A percentile compares a stretch with the other conserved stretches of the same genome.
Conservation (phyloP, 2,888 invertebrate genomes). For the Polyploca ridens region DNA sequence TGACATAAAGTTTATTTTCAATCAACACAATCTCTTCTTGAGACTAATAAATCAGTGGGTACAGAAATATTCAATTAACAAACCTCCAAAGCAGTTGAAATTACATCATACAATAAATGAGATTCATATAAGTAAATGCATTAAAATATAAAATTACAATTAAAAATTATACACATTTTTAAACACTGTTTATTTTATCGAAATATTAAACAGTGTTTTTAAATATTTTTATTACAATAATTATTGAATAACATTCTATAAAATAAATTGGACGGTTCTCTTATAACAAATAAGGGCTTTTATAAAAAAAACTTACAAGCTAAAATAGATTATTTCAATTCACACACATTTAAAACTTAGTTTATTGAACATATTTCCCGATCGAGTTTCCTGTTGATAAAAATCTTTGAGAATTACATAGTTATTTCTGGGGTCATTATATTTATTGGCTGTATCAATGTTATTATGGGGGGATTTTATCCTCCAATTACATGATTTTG, state of each 20-base stretch:
- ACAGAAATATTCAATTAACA: not conserved
- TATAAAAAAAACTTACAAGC: constrained; percentile 15
- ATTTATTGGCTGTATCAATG: too few relatives aligned
- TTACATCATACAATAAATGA: not conserved
- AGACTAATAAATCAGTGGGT: too few relatives aligned
- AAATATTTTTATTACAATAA: not conserved
- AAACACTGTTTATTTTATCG: not conserved
- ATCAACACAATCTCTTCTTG: too few relatives aligned
- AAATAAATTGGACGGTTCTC: constrained; percentile 21
- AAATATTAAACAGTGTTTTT: not conserved
- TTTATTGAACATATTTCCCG: too few relatives aligned
- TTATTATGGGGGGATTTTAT: too few relatives aligned
- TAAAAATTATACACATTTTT: not conserved
- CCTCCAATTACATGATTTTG: too few relatives aligned
- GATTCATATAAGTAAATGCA: not conserved
- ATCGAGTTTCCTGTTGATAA: too few relatives aligned
- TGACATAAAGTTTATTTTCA: too few relatives aligned
- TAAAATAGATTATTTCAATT: not conserved
- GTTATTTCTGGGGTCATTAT: too few relatives aligned
- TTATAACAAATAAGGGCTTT: constrained; percentile 60
- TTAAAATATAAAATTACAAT: not conserved
- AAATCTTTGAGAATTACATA: too few relatives aligned
- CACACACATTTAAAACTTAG: not conserved
- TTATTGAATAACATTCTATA: constrained; percentile 4
- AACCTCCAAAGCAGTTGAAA: not conserved